These are phyloP conservation scores for Agrilus biguttatus DNA, from an alignment of 2,888 invertebrate genomes.

Conservation along the genomic window DNA sequence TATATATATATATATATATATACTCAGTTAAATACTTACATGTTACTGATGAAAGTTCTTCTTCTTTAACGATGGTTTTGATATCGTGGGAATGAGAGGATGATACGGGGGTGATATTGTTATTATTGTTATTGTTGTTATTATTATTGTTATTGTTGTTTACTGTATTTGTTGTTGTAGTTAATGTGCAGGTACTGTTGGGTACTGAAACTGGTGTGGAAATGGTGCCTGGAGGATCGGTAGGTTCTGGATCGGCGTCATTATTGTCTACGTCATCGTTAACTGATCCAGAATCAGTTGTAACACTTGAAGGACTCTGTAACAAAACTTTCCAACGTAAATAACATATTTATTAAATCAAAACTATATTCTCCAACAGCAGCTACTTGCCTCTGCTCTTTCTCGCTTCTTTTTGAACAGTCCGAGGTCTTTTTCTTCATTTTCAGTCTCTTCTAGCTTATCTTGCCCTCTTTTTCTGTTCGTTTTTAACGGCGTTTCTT, in stretches of 20 bases:
- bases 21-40: too few species aligned
- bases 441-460: slow-evolving; percentile 27
- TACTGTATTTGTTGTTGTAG: slow-evolving; percentile 5
- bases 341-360: too few species aligned
- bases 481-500: slow-evolving; percentile 38
- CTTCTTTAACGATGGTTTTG: too few species aligned
- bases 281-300: slow-evolving; percentile 72
- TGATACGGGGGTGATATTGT: too few species aligned
- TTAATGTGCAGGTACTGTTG: slow-evolving; percentile 10
- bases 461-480: slow-evolving; percentile 37
- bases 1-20: too few species aligned
- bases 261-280: slow-evolving; percentile 46
- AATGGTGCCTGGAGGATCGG: slow-evolving; percentile 25
- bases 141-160: too few species aligned
- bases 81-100: too few species aligned
- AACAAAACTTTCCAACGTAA: slow-evolving; percentile 19
- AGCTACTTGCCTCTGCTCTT: slow-evolving; percentile 22
- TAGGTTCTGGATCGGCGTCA: slow-evolving; percentile 28
- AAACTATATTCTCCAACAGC: too few species aligned
- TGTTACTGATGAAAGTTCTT: too few species aligned
- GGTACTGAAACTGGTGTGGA: slow-evolving; percentile 16
- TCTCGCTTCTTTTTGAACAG: slow-evolving; percentile 36
- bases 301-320: slow-evolving; percentile 71
- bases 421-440: slow-evolving; percentile 34
- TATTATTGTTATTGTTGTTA: too few species aligned